Evolutionary conservation across 2,888 invertebrate genomes (phyloP).

Genomic region (Cephus sareptanus): DNA sequence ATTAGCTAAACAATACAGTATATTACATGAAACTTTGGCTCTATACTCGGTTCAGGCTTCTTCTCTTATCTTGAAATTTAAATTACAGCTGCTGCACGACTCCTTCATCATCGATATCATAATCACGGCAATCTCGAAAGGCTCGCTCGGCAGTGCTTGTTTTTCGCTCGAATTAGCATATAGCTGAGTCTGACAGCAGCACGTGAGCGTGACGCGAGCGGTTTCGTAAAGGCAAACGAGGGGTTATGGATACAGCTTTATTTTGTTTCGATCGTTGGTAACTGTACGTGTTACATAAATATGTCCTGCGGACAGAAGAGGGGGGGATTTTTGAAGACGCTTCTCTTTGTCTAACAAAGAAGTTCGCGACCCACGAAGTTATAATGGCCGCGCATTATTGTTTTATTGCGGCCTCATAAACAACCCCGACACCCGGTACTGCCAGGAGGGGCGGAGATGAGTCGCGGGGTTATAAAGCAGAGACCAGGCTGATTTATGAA

Average conservation of each 20-base stretch:
- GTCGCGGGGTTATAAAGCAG: conserved; percentile 20
- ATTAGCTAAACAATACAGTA: background rate
- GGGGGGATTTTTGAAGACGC: background rate
- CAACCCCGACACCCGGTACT: conserved; percentile 36
- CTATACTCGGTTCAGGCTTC: background rate
- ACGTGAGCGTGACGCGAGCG: background rate
- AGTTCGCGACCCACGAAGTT: conserved; percentile 38
- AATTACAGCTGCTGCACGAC: background rate
- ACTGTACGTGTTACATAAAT: background rate
- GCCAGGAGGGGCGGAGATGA: conserved; percentile 1
- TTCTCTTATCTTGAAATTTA: background rate
- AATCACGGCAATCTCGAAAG: background rate
- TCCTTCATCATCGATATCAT: background rate
- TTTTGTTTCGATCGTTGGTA: background rate
- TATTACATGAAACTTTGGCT: background rate
- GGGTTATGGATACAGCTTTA: background rate
- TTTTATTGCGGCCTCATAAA: conserved; percentile 54
- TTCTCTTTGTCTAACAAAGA: conserved; percentile 24
- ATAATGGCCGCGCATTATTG: conserved; percentile 54
- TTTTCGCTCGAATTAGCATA: background rate
- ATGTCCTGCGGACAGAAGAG: background rate
- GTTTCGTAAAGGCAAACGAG: background rate
- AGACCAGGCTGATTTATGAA: conserved; percentile 49
- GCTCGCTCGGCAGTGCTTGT: background rate
- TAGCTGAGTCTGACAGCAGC: background rate